Evolutionary conservation across 2,888 invertebrate species (phyloP).

Genomic region (Frankliniella intonsa): DNA sequence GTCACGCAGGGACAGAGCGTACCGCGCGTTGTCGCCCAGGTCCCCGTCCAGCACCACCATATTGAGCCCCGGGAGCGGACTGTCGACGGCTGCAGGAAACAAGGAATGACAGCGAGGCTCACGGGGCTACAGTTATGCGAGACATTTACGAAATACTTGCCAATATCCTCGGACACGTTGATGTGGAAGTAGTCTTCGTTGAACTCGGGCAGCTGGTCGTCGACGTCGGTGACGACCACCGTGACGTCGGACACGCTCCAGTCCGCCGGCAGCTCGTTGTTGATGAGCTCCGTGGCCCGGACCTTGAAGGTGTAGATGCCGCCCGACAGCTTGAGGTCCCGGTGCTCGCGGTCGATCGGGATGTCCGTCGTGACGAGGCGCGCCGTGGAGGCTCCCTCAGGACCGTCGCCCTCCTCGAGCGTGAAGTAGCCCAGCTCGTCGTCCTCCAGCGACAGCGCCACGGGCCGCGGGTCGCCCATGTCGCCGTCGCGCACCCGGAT

Average conservation of each 20-base stretch:
- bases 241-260: conserved; percentile 64
- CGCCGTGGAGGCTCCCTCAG: conserved; percentile 1
- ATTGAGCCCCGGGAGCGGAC: conserved; percentile 56
- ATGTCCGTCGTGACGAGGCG: conserved; percentile 56
- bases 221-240: conserved; percentile 72
- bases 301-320: conserved; percentile 70
- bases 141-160: conserved; percentile 44
- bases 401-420: conserved; percentile 51
- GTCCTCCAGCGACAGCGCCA: conserved; percentile 63
- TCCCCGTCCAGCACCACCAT: conserved; percentile 70
- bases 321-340: conserved; percentile 67
- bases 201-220: conserved; percentile 70
- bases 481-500: conserved; percentile 78
- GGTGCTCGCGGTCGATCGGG: conserved; percentile 70
- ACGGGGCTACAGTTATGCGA: not conserved
- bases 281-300: conserved; percentile 67
- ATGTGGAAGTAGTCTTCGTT: conserved; percentile 62
- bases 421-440: conserved; percentile 66
- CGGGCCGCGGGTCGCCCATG: conserved; percentile 63
- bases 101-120: conserved; percentile 7
- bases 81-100: conserved; percentile 41
- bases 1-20: conserved; percentile 58
- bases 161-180: conserved; percentile 71
- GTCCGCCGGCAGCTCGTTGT: conserved; percentile 65
- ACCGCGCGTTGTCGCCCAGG: conserved; percentile 68